These are phyloP conservation scores for Drosophila santomea DNA, from an alignment of 1,140 invertebrate species.

Conservation along the genomic window DNA sequence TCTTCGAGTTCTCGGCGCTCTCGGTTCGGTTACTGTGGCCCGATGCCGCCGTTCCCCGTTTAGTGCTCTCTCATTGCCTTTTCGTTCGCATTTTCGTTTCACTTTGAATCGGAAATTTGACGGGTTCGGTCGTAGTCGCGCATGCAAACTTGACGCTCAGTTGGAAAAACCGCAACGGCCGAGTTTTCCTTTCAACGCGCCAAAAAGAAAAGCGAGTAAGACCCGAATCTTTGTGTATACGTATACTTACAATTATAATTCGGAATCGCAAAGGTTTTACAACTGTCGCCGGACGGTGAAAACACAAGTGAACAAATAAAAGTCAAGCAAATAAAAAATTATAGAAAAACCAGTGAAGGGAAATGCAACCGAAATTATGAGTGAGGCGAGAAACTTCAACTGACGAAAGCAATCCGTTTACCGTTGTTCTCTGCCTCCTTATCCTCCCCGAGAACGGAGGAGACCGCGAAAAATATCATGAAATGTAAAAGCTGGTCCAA, in stretches of 20 bases:
- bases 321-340: constrained; percentile 1
- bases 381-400: neutral
- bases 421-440: constrained; percentile 31
- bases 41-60: neutral
- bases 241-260: neutral
- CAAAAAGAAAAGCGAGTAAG: constrained; percentile 19
- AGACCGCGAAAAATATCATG: constrained; percentile 78
- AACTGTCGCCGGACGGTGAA: constrained; percentile 23
- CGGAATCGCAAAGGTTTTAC: neutral
- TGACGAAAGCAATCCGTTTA: constrained; percentile 41
- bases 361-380: constrained; percentile 19
- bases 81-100: neutral
- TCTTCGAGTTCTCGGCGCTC: neutral
- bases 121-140: constrained; percentile 16
- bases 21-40: neutral
- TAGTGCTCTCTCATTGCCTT: neutral
- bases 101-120: neutral
- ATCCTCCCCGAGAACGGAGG: constrained; percentile 20
- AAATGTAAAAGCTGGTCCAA: constrained; percentile 85
- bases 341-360: constrained; percentile 7
- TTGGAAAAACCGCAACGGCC: neutral
- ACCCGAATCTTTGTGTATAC: constrained; percentile 12
- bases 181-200: constrained; percentile 28
- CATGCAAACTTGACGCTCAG: neutral
- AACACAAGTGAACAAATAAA: constrained; percentile 23